These are phyloP conservation scores for Apistogramma diplotaenia DNA, from an alignment of 2,113 vertebrate genomes.

Conservation along the genomic window DNA sequence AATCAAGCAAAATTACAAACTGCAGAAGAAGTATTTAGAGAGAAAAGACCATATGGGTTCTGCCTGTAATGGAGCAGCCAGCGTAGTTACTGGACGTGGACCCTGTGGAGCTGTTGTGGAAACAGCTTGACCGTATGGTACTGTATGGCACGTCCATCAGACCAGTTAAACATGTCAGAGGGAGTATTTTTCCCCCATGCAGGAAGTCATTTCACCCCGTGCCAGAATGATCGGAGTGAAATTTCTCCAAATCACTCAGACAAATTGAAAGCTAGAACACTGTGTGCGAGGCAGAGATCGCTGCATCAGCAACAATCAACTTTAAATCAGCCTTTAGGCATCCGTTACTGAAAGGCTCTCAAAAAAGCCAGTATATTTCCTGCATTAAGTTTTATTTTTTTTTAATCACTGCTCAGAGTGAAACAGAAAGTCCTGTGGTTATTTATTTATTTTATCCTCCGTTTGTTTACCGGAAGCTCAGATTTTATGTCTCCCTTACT, in stretches of 20 bases:
- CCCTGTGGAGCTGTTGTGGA: neutral
- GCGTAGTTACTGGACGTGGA: neutral
- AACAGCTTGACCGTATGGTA: neutral
- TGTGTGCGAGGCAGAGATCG: neutral
- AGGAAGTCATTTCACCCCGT: neutral
- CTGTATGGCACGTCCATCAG: neutral
- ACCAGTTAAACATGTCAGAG: neutral
- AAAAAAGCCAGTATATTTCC: neutral
- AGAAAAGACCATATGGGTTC: neutral
- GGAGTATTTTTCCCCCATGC: neutral
- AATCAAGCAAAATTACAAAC: neutral
- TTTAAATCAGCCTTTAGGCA: neutral
- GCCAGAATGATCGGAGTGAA: neutral
- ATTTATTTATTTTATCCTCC: neutral
- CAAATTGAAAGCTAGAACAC: neutral
- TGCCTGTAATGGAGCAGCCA: neutral
- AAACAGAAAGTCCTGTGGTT: neutral
- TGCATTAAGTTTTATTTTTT: neutral
- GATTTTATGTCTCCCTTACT: slow-evolving; percentile 4
- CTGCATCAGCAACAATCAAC: neutral
- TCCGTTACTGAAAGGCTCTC: neutral
- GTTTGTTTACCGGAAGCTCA: slow-evolving; percentile 26
- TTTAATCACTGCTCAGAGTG: neutral
- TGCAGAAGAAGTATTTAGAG: neutral
- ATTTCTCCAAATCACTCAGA: neutral